Percentiles rank a stretch among this genome's conserved stretches.
Evolutionary conservation across 1,140 invertebrate genomes (phyloP).

Genomic region (Drosophila tristis): DNA sequence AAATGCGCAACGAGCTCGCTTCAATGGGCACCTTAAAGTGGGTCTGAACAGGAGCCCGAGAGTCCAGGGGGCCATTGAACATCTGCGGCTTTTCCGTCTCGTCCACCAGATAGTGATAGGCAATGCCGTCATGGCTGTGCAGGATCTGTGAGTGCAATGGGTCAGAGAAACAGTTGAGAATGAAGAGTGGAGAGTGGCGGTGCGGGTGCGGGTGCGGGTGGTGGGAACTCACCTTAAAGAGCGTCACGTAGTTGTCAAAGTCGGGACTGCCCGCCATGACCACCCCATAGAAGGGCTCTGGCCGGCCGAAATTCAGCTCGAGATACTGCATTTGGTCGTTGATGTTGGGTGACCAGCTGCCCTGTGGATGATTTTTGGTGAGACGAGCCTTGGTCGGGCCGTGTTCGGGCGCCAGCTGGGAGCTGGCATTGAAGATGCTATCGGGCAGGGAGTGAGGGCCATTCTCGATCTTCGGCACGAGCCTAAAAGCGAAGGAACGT

Average conservation of each 20-base stretch:
- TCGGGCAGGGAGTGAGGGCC: constrained; percentile 85
- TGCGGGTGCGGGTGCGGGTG: too few species aligned
- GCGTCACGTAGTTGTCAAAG: constrained; percentile 90
- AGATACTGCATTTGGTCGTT: constrained; percentile 88
- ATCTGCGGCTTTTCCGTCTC: constrained; percentile 85
- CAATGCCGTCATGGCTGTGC: constrained; percentile 88
- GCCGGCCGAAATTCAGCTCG: constrained; percentile 88
- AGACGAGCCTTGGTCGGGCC: constrained; percentile 85
- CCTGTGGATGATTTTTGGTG: constrained; percentile 81
- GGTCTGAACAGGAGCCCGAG: constrained; percentile 86
- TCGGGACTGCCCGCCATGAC: constrained; percentile 88
- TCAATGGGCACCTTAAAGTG: constrained; percentile 89
- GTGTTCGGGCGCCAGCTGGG: constrained; percentile 84
- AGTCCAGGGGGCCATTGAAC: constrained; percentile 90
- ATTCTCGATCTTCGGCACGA: constrained; percentile 86
- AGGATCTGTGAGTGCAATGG: constrained; percentile 84
- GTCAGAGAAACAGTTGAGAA: not conserved
- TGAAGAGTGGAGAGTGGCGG: not conserved
- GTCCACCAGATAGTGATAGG: constrained; percentile 86
- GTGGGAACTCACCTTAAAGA: constrained; percentile 85
- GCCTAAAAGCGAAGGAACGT: constrained; percentile 61
- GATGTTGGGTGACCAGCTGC: constrained; percentile 88
- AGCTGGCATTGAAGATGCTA: constrained; percentile 87
- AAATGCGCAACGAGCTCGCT: constrained; percentile 89
- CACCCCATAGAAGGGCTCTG: constrained; percentile 90